Evolutionary conservation across 2,888 invertebrate species (phyloP).

Genomic region (Diarsia brunnea): DNA sequence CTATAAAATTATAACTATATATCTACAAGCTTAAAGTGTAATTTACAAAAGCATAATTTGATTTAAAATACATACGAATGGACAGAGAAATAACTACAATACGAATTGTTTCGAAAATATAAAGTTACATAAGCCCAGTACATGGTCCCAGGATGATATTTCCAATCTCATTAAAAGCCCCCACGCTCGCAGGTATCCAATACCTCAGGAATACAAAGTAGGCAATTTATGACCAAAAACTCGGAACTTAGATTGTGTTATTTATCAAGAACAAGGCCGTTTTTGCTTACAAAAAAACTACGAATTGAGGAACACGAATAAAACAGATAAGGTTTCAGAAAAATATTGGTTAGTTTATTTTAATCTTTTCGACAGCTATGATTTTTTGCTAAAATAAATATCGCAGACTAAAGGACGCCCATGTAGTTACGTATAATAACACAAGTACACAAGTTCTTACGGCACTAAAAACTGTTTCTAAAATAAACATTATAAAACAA

Average conservation of each 20-base stretch:
- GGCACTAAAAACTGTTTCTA: not conserved
- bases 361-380: not conserved
- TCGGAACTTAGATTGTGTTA: slow-evolving; percentile 52
- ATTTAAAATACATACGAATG: not conserved
- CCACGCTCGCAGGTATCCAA: slow-evolving; percentile 33
- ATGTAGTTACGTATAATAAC: not conserved
- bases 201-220: slow-evolving; percentile 55
- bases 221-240: slow-evolving; percentile 59
- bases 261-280: slow-evolving; percentile 35
- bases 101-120: slow-evolving; percentile 11
- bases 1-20: not conserved
- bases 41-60: not conserved
- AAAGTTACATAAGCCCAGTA: not conserved
- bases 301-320: slow-evolving; percentile 15
- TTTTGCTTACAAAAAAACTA: slow-evolving; percentile 38
- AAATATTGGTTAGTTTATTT: slow-evolving; percentile 2
- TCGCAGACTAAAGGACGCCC: not conserved
- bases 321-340: not conserved
- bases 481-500: not conserved
- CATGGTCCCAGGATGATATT: slow-evolving; percentile 35
- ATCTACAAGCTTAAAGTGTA: not conserved
- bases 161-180: slow-evolving; percentile 53
- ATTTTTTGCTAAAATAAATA: not conserved
- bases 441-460: not conserved
- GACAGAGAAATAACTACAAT: not conserved